Conservation (phyloP, 1,140 invertebrate species). For the Orchestia grillus region DNA sequence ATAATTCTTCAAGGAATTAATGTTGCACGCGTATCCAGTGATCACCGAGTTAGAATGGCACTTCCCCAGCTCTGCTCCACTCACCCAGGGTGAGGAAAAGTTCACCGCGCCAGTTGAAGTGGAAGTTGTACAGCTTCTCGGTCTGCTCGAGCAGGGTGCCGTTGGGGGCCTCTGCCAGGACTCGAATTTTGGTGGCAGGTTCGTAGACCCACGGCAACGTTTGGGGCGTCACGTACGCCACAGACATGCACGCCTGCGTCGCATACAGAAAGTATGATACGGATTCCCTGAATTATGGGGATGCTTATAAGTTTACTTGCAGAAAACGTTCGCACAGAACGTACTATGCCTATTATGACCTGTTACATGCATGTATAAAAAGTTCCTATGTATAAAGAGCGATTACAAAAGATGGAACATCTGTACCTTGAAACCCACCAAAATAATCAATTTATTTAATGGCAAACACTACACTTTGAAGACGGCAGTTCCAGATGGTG, state of each 20-base stretch:
- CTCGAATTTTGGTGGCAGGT: conserved; percentile 60
- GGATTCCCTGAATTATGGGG: neutral
- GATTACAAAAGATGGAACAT: too few relatives aligned
- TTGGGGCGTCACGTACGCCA: conserved; percentile 64
- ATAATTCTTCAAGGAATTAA: neutral
- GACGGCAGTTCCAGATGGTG: too few relatives aligned
- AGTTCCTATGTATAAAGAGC: too few relatives aligned
- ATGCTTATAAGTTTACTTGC: too few relatives aligned
- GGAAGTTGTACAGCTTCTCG: conserved; percentile 59
- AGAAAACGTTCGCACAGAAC: too few relatives aligned
- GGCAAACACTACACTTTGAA: too few relatives aligned
- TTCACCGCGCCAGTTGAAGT: conserved; percentile 68
- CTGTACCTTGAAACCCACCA: too few relatives aligned
- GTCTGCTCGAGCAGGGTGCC: conserved; percentile 58
- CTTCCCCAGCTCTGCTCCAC: neutral
- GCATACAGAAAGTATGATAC: neutral
- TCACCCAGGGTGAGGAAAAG: conserved; percentile 66
- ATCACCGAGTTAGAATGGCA: neutral
- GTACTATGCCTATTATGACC: too few relatives aligned
- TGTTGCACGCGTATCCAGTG: neutral
- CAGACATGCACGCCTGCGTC: conserved; percentile 66
- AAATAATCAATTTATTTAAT: too few relatives aligned
- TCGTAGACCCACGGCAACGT: conserved; percentile 66
- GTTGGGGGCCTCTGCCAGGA: conserved; percentile 50
- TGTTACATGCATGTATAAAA: too few relatives aligned